A percentile compares a stretch with the other conserved stretches of the same genome.
These are phyloP conservation scores for Lemur catta DNA, from an alignment of 2,797 vertebrate species.

Conservation along the genomic window DNA sequence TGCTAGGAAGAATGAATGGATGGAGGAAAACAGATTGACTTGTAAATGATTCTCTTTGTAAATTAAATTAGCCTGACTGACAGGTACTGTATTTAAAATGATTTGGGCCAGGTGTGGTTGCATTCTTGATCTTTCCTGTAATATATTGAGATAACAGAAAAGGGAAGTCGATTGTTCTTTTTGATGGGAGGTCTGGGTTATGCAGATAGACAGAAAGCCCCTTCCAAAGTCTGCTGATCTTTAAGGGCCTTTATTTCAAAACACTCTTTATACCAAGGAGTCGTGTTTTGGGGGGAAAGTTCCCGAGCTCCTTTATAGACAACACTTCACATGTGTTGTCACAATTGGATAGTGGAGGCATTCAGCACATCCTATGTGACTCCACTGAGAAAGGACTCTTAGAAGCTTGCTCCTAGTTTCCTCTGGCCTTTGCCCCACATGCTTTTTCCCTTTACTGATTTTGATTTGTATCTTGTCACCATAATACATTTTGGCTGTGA, in stretches of 20 bases:
- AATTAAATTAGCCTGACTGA: not conserved
- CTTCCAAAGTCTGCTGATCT: not conserved
- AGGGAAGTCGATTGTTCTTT: not conserved
- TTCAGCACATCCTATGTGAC: not conserved
- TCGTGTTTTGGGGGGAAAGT: not conserved
- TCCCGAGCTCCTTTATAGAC: not conserved
- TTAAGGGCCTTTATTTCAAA: not conserved
- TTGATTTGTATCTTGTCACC: not conserved
- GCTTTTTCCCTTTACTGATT: not conserved
- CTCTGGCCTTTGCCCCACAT: not conserved
- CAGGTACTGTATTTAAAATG: not conserved
- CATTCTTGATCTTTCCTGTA: not conserved
- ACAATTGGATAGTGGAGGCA: not conserved
- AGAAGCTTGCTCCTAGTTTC: not conserved
- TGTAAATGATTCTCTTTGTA: not conserved
- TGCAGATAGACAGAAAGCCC: not conserved
- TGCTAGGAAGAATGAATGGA: not conserved
- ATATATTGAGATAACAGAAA: not conserved
- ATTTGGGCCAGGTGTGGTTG: not conserved
- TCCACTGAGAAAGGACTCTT: not conserved
- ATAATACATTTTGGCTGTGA: not conserved
- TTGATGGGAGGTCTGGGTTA: not conserved
- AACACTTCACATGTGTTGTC: not conserved
- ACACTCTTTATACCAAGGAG: not conserved
- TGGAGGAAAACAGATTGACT: not conserved